A percentile compares a stretch with the other conserved stretches of the same genome.
Conservation (phyloP, 2,888 invertebrate genomes). For the Ochropleura plecta region DNA sequence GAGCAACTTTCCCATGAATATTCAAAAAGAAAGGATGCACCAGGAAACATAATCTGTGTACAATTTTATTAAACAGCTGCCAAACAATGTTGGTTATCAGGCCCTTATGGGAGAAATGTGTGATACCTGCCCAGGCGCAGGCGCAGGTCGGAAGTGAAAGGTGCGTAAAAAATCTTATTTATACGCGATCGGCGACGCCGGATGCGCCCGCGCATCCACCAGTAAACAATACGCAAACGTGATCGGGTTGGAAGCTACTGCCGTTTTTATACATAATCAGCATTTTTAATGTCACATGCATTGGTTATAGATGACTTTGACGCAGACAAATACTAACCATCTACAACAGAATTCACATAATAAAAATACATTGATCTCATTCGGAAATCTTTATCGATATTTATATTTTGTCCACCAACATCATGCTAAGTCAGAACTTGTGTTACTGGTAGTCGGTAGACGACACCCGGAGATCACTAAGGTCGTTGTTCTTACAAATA, state of each 20-base stretch:
- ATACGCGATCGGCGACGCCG: slow-evolving; percentile 76
- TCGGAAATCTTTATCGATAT: slow-evolving; percentile 17
- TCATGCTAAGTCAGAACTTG: slow-evolving; percentile 34
- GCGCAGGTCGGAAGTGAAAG: slow-evolving; percentile 87
- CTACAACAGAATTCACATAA: not conserved
- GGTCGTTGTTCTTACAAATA: slow-evolving; percentile 82
- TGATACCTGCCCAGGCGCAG: slow-evolving; percentile 77
- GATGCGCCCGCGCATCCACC: slow-evolving; percentile 72
- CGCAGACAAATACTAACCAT: not conserved
- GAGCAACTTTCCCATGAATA: slow-evolving; percentile 77
- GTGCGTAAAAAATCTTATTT: slow-evolving; percentile 83
- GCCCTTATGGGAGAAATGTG: slow-evolving; percentile 74
- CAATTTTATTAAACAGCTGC: slow-evolving; percentile 76
- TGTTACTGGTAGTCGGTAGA: slow-evolving; percentile 54
- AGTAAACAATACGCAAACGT: slow-evolving; percentile 76
- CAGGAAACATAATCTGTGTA: slow-evolving; percentile 76
- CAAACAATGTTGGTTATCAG: slow-evolving; percentile 75
- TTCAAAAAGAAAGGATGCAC: slow-evolving; percentile 74
- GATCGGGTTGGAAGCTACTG: slow-evolving; percentile 67
- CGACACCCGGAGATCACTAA: slow-evolving; percentile 72
- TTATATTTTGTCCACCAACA: slow-evolving; percentile 26
- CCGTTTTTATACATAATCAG: slow-evolving; percentile 59
- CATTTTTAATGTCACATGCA: slow-evolving; percentile 60
- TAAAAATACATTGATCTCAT: not conserved
- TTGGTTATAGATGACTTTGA: slow-evolving; percentile 23